Percentiles rank a stretch among this genome's conserved stretches.
phyloP scores from a whole-genome alignment of 1,140 invertebrate genomes.

The Pachypeltis micranthus region DNA sequence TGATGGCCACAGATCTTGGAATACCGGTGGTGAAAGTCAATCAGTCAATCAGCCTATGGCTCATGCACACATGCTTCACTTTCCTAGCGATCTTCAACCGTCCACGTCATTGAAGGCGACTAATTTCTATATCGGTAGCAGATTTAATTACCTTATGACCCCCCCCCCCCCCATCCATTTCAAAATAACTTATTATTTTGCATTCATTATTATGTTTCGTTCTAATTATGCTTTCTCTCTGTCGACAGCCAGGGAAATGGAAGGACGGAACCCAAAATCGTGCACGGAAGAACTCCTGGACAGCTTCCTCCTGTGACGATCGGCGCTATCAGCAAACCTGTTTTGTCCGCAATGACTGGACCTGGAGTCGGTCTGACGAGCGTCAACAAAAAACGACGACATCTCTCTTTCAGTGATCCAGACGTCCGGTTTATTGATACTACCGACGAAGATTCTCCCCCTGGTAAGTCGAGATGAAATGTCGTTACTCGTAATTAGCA shows the following conservation, averaged over 20 bases:
- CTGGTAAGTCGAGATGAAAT: conserved; percentile 16
- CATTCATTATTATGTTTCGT: not conserved
- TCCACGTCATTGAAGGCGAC: conserved; percentile 12
- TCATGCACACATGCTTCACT: no score
- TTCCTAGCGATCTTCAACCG: no score
- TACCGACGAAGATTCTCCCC: conserved; percentile 38
- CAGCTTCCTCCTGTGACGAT: conserved; percentile 48
- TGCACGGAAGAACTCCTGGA: conserved; percentile 51
- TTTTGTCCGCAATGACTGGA: conserved; percentile 58
- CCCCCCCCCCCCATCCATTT: conserved; percentile 22
- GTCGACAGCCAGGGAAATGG: conserved; percentile 34
- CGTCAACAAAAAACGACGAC: conserved; percentile 52
- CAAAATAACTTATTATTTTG: conserved; percentile 21
- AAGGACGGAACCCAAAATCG: conserved; percentile 44
- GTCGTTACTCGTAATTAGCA: no score
- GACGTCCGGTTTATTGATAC: conserved; percentile 67
- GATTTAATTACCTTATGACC: not conserved
- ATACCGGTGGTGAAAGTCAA: no score
- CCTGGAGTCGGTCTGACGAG: conserved; percentile 63
- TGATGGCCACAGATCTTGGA: no score
- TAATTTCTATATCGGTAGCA: conserved; percentile 1
- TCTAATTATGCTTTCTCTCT: conserved; percentile 14
- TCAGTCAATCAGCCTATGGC: no score
- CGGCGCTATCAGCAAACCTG: conserved; percentile 31
- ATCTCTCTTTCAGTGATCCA: conserved; percentile 49